Evolutionary conservation across 2,797 vertebrate genomes (phyloP), one percentile per base, ranked within the genome.

Genomic region (Cetoscarus ocellatus): DNA sequence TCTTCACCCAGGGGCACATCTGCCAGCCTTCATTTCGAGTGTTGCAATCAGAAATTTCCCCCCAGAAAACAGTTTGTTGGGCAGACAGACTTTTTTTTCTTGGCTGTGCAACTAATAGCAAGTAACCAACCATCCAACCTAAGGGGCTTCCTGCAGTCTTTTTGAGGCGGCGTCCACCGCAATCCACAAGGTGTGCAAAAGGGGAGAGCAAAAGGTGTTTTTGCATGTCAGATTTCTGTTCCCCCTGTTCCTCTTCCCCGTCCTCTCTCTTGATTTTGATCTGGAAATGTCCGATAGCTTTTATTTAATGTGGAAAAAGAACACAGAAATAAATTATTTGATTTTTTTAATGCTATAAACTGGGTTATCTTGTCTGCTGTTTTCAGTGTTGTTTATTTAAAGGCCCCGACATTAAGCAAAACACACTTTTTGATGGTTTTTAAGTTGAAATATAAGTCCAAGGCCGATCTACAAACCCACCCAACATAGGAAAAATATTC

Each of bases 251-350:
- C 73, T 86, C 79, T 51, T 71, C 70, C 74, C 74, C 39, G 47
- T 74, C 67, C 80, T 83, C 77, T 77, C 73, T 75, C 54, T 90
- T 82, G 73, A 90, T 89, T 91, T 92, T 73, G 82, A 89, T 89
- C 82, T 86, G 88, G 88, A 91, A 91, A 92, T 92, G 88, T 92
- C 89, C 78, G 64, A 90, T 83, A 92, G 88, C 79, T 90, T 93
- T 93, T 93, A 94, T 93, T 92, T 92, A 92, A 94, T 92, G 88
- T 90, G 88, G 84, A 90, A 89, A 92, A 87, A 92, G 80, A 92
- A 91, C 88, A 91, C 93, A 89, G 85, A 93, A 92, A 92, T 93
- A 94, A 92, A 94, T 92, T 92, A 93, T 93, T 93, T 86, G 86
- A 92, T 91, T 90, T 91, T 92, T 92, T 91, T 91, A 87, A 90